Evolutionary conservation across 2,888 invertebrate species (phyloP).

Genomic region (Archips crataeganus): DNA sequence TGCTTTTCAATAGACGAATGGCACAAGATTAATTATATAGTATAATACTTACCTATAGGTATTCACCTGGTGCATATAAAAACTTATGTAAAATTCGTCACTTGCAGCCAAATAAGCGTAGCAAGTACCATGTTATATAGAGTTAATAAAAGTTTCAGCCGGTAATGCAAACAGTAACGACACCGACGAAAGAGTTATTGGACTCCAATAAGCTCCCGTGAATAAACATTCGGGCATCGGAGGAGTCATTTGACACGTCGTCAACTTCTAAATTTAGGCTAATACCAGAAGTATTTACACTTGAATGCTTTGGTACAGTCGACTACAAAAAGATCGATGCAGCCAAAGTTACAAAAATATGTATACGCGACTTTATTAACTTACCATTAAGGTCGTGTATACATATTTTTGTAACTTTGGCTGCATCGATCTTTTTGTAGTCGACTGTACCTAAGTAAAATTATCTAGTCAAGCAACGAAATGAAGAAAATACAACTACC

Average conservation of each 20-base stretch:
- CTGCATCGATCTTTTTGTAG: too few relatives aligned
- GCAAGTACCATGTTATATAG: conserved; percentile 18
- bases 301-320: background rate
- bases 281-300: conserved; percentile 2
- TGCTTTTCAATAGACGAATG: too few relatives aligned
- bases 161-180: conserved; percentile 46
- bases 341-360: too few relatives aligned
- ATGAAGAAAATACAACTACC: background rate
- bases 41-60: too few relatives aligned
- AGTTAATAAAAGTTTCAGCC: conserved; percentile 48
- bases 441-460: background rate
- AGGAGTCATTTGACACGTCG: conserved; percentile 49
- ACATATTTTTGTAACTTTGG: too few relatives aligned
- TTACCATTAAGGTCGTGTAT: too few relatives aligned
- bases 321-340: too few relatives aligned
- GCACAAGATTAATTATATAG: too few relatives aligned
- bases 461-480: background rate
- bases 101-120: background rate
- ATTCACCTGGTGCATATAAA: too few relatives aligned
- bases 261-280: conserved; percentile 45
- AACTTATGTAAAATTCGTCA: too few relatives aligned
- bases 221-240: conserved; percentile 51
- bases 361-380: too few relatives aligned
- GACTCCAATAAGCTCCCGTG: conserved; percentile 50
- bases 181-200: conserved; percentile 49